Evolutionary conservation across 2,797 vertebrate species (phyloP).

Genomic region (Hipposideros larvatus): DNA sequence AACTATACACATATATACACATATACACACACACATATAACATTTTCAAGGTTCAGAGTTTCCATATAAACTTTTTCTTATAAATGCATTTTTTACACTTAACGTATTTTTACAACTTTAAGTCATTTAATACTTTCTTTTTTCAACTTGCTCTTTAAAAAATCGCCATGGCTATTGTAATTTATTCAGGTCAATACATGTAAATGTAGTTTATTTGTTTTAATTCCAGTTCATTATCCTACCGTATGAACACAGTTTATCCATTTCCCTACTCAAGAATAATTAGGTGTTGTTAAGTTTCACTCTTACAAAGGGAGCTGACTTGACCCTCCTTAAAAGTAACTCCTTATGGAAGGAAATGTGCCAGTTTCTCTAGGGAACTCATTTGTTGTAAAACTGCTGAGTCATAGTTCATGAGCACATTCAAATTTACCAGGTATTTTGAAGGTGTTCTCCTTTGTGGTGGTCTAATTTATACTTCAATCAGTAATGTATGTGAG

Average conservation of each 20-base stretch:
- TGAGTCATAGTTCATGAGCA: not conserved
- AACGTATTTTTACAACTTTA: not conserved
- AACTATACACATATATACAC: no score
- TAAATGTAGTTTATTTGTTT: slow-evolving; percentile 48
- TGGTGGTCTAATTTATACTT: not conserved
- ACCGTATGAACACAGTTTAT: not conserved
- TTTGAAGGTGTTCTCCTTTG: not conserved
- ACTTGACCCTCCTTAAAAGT: not conserved
- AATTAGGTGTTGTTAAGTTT: slow-evolving; percentile 23
- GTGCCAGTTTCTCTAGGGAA: not conserved
- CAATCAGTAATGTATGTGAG: not conserved
- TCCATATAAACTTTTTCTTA: not conserved
- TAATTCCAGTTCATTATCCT: slow-evolving; percentile 18
- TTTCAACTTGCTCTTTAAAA: slow-evolving; percentile 27
- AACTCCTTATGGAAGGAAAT: not conserved
- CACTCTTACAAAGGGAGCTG: not conserved
- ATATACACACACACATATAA: not conserved
- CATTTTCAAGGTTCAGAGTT: not conserved
- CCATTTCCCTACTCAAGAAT: not conserved
- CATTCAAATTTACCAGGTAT: not conserved
- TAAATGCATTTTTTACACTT: not conserved
- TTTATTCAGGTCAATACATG: not conserved
- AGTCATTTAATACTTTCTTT: not conserved
- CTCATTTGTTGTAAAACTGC: not conserved
- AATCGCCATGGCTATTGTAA: not conserved